Evolutionary conservation across 2,797 vertebrate genomes (phyloP).

Genomic region (Cryptoblepharus egeriae): DNA sequence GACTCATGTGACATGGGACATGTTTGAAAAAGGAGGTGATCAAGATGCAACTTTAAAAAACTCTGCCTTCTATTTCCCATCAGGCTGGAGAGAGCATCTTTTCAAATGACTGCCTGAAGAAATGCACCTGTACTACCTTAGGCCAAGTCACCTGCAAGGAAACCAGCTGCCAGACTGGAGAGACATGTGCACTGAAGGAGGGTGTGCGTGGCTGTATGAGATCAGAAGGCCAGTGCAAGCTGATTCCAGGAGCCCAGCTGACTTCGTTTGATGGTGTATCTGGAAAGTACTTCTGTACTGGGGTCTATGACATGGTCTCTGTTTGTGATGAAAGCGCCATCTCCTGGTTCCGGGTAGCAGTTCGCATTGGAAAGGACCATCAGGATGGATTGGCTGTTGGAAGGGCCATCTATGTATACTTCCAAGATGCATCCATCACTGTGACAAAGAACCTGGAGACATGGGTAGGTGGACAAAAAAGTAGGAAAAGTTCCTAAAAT

Average conservation of each 20-base stretch:
- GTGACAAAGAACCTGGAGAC: constrained; percentile 4
- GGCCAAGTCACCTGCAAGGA: constrained; percentile 71
- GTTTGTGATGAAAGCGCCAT: constrained; percentile 61
- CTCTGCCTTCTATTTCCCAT: not conserved
- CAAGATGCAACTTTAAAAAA: too few relatives aligned
- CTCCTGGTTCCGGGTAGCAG: constrained; percentile 81
- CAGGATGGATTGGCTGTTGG: not conserved
- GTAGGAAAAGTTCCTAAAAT: not conserved
- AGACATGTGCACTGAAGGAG: constrained; percentile 66
- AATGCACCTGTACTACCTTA: constrained; percentile 73
- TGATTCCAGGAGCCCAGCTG: constrained; percentile 67
- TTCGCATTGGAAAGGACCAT: not conserved
- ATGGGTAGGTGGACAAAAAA: constrained; percentile 21
- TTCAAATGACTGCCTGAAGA: constrained; percentile 69
- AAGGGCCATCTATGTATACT: not conserved
- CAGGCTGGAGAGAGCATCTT: constrained; percentile 10
- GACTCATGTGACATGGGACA: too few relatives aligned
- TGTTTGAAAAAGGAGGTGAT: too few relatives aligned
- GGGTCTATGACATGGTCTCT: constrained; percentile 76
- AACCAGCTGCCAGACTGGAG: constrained; percentile 59
- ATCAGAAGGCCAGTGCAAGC: constrained; percentile 66
- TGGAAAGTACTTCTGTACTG: constrained; percentile 48
- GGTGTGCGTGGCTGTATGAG: constrained; percentile 71
- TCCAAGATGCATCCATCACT: not conserved
- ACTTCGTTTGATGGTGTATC: constrained; percentile 79